Evolutionary conservation across 35 echinoderm and acorn worm species (phyloP), one percentile per base, ranked within the genome.

Genomic region (Ophioderma brevispina): DNA sequence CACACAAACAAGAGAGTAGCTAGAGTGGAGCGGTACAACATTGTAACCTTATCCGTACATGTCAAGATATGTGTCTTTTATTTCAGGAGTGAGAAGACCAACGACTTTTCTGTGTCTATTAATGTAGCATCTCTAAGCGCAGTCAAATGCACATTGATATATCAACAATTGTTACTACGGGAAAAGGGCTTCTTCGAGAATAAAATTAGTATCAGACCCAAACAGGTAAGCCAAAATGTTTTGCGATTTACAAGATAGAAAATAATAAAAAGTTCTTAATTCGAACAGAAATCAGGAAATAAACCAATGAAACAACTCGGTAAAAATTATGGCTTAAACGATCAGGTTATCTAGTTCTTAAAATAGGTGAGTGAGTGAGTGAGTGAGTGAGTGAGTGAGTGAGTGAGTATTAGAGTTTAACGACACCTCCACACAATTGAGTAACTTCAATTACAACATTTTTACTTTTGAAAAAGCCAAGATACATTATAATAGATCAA

Each of bases 151-250:
- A 96, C 92, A 32, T 36, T 96, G 37, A 96, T 91, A 1, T 96
- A 92, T 78, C 85, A 96, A 49, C 86, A 96, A 42, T 87, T 96
- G 0, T 86, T 96, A 15, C 38, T n/a, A 31, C 55, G 94, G 23
- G 87, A 96, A 35, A 81, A 89, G 28, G 94, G 94, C 31, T 32
- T 32, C 30, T 96, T 92, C 70, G 55, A 82, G 30, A 80, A 96
- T 63, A 39, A 50, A 0, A 93, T 96, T 32, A 55, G 78, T 38
- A 86, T 96, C 21, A 37, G 46, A 42, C 90, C 94, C 32, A 91
- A 87, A 6, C 90, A 96, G 94, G 94, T 96, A 87, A 81, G 56
- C 13, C n/a, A n/a, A n/a, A n/a, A n/a, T n/a, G n/a, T n/a, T n/a
- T n/a, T n/a, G n/a, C n/a, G n/a, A n/a, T n/a, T n/a, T n/a, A n/a